These are phyloP conservation scores for Ornithoptera priamus DNA, from an alignment of 2,888 invertebrate genomes.

Conservation along the genomic window DNA sequence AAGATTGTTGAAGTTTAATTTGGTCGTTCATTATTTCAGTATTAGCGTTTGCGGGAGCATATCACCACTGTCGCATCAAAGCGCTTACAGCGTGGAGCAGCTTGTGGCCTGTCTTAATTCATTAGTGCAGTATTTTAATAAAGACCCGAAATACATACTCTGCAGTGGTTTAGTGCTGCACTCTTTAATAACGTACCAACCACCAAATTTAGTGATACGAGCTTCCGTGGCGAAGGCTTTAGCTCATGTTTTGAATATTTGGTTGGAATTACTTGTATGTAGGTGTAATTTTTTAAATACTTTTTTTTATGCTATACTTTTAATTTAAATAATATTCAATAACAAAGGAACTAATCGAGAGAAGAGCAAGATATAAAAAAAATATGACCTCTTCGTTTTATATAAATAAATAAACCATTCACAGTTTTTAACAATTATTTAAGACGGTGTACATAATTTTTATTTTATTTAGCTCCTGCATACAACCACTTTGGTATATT, in stretches of 20 bases:
- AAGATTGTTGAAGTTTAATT: background rate
- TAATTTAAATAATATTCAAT: too few species aligned
- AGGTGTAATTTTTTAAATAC: background rate
- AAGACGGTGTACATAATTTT: too few species aligned
- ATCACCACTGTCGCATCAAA: slow-evolving; percentile 63
- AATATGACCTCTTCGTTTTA: too few species aligned
- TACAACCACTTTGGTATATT: too few species aligned
- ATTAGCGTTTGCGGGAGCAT: slow-evolving; percentile 52
- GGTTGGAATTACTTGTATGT: slow-evolving; percentile 55
- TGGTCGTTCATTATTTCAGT: slow-evolving; percentile 37
- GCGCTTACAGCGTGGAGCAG: slow-evolving; percentile 68
- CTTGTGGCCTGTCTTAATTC: slow-evolving; percentile 60
- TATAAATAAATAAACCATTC: too few species aligned
- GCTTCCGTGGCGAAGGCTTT: slow-evolving; percentile 48
- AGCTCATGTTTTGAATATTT: slow-evolving; percentile 55
- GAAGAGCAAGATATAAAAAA: too few species aligned
- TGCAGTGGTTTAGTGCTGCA: slow-evolving; percentile 65
- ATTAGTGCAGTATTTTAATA: slow-evolving; percentile 48
- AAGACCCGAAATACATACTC: slow-evolving; percentile 50
- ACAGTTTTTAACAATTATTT: too few species aligned
- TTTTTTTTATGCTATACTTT: too few species aligned
- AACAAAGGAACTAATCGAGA: too few species aligned
- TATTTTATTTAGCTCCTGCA: too few species aligned
- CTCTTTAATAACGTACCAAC: slow-evolving; percentile 63
- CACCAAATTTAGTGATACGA: slow-evolving; percentile 49